Base-by-base conservation (phyloP, 2,888 invertebrate species). In the Nomada flava region DNA sequence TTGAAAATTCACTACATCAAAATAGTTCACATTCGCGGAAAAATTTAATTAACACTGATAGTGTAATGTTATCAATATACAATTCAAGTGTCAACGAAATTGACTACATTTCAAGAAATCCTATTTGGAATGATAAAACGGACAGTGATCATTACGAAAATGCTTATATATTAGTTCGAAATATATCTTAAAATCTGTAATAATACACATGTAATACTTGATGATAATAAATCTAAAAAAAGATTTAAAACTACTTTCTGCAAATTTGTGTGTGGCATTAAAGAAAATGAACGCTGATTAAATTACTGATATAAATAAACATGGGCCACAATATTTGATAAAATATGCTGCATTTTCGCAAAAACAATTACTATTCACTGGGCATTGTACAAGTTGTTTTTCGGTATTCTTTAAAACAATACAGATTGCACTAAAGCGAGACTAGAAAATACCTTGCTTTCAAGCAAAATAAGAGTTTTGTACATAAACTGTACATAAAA, bases 381-480 rank as follows among this genome's bases (percentile, higher is more conserved):
- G n/a, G 50, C 5, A 64, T 55, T 60, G 64, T 59, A 4, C 53
- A 36, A 69, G 3, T 52, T 50, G 52, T 26, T 70, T 26, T 10
- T 50, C 42, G 9, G 26, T 59, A 50, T 20, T 15, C 2, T n/a
- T 59, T 29, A 26, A 60, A 57, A 59, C 36, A 57, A 13, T 20
- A 63, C 23, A 50, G 70, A 59, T 63, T 71, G 5, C 59, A 20
- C 53, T 82, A 57, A 44, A 62, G 59, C n/a, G 29, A 18, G 64
- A 83, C 83, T 82, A 78, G 82, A 83, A 68, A 47, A 50, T 60
- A 55, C 44, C 11, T 64, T 47, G 5, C 15, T 20, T 59, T 36
- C 36, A 10, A 57, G 62, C 5, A 44, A n/a, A 72, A 15, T 50
- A 62, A 29, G 2, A 72, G 62, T 44, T 57, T 65, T 20, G 10